Conservation (phyloP, 1,140 invertebrate genomes). For the Drosophila gunungcola region DNA sequence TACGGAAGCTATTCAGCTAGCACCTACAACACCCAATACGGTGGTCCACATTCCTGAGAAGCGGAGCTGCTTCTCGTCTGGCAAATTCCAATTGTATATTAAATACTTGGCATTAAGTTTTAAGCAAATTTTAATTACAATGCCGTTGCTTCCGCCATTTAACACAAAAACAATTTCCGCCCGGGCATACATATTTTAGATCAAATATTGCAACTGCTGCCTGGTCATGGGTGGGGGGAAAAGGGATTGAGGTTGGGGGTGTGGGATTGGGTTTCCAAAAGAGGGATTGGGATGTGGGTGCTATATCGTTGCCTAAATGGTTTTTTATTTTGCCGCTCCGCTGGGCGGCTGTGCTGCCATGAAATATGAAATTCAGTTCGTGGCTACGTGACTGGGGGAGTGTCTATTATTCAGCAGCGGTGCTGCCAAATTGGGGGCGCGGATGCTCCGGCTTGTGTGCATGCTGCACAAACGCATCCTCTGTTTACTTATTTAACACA, state of each 20-base stretch:
- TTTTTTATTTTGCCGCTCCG: slow-evolving; percentile 27
- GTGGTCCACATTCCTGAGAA: slow-evolving; percentile 12
- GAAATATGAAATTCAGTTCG: slow-evolving; percentile 62
- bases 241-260: not conserved
- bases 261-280: not conserved
- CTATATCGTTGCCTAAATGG: slow-evolving; percentile 20
- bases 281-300: slow-evolving; percentile 14
- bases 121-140: slow-evolving; percentile 69
- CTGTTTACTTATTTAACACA: slow-evolving; percentile 79
- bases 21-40: slow-evolving; percentile 12
- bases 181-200: slow-evolving; percentile 52
- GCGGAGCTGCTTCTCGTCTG: not conserved
- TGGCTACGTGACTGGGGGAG: slow-evolving; percentile 59
- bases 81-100: slow-evolving; percentile 44
- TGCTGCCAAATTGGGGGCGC: not conserved
- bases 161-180: slow-evolving; percentile 73
- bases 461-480: slow-evolving; percentile 60
- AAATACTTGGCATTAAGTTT: slow-evolving; percentile 54
- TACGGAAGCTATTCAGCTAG: not conserved
- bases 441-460: slow-evolving; percentile 6
- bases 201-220: slow-evolving; percentile 58
- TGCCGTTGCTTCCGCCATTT: slow-evolving; percentile 52
- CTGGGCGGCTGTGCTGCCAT: slow-evolving; percentile 32
- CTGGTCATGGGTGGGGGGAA: not conserved
- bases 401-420: slow-evolving; percentile 24